Conservation (phyloP, 2,888 invertebrate genomes). For the Acrobasis consociella region DNA sequence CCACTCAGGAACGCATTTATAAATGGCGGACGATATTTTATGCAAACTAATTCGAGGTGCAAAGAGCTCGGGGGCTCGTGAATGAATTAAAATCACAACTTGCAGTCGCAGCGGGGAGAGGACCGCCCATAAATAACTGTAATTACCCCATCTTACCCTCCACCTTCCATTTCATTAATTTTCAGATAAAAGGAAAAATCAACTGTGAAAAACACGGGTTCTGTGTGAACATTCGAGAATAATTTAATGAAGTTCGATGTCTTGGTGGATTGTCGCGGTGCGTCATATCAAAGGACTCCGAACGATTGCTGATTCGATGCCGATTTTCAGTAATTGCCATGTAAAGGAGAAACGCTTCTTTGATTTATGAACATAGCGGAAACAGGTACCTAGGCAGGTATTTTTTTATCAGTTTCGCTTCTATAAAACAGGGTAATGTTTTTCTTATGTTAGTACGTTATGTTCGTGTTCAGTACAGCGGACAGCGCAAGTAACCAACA, state of each 20-base stretch:
- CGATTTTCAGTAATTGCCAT: slow-evolving; percentile 49
- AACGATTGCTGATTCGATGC: slow-evolving; percentile 40
- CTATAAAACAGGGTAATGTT: too few relatives aligned
- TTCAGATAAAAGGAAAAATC: slow-evolving; percentile 50
- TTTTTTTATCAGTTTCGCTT: too few relatives aligned
- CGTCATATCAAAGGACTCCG: slow-evolving; percentile 39
- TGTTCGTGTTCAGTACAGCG: too few relatives aligned
- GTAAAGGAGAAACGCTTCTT: slow-evolving; percentile 24
- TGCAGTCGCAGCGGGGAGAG: slow-evolving; percentile 67
- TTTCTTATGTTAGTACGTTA: too few relatives aligned
- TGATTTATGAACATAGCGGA: slow-evolving; percentile 17
- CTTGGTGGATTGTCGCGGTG: slow-evolving; percentile 37
- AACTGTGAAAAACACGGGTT: slow-evolving; percentile 45
- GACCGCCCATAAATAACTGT: slow-evolving; percentile 78
- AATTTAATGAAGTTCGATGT: slow-evolving; percentile 48
- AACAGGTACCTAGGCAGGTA: slow-evolving; percentile 7
- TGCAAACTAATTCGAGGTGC: slow-evolving; percentile 77
- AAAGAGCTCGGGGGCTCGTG: slow-evolving; percentile 66
- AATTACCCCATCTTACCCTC: slow-evolving; percentile 61
- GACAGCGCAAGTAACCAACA: too few relatives aligned
- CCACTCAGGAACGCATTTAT: slow-evolving; percentile 55
- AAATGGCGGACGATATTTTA: slow-evolving; percentile 73
- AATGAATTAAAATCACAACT: slow-evolving; percentile 79
- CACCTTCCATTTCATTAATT: slow-evolving; percentile 51
- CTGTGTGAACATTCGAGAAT: slow-evolving; percentile 33